Evolutionary conservation across 2,797 vertebrate genomes (phyloP).

Genomic region (Trachops cirrhosus): DNA sequence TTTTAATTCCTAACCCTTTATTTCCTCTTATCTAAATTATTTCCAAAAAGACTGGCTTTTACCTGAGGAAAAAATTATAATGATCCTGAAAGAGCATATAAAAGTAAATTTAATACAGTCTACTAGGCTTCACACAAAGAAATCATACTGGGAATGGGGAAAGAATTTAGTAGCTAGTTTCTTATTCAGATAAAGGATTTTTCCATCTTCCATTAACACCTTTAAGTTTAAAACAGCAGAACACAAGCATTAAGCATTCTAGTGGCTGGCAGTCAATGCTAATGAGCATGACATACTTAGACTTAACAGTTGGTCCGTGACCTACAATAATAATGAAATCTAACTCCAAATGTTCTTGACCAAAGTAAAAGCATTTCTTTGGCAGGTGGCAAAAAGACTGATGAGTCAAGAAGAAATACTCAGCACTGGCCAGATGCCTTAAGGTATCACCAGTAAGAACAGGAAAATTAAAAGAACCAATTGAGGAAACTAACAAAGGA

Average conservation of each 20-base stretch:
- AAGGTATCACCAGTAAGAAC: conserved; percentile 52
- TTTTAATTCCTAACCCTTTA: background rate
- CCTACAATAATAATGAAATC: conserved; percentile 27
- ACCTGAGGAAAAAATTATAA: background rate
- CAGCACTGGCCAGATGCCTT: background rate
- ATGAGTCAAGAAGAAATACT: conserved; percentile 61
- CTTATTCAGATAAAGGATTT: background rate
- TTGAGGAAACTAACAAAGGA: conserved; percentile 58
- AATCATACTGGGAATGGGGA: background rate
- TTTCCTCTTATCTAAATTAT: conserved; percentile 19
- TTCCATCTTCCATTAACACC: background rate
- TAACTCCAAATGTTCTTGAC: conserved; percentile 40
- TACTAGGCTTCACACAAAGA: background rate
- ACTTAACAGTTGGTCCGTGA: conserved; percentile 27
- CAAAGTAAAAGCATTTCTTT: conserved; percentile 39
- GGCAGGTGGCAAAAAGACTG: conserved; percentile 53
- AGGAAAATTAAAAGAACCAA: conserved; percentile 46
- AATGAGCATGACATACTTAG: background rate
- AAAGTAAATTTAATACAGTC: background rate
- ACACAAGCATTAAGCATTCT: background rate
- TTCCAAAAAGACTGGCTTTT: background rate
- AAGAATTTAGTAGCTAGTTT: background rate
- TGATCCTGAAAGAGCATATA: background rate
- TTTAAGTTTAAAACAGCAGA: background rate
- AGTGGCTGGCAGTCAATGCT: background rate